Base-by-base conservation (phyloP, 2,888 invertebrate genomes). In the Drosophila falleni region DNA sequence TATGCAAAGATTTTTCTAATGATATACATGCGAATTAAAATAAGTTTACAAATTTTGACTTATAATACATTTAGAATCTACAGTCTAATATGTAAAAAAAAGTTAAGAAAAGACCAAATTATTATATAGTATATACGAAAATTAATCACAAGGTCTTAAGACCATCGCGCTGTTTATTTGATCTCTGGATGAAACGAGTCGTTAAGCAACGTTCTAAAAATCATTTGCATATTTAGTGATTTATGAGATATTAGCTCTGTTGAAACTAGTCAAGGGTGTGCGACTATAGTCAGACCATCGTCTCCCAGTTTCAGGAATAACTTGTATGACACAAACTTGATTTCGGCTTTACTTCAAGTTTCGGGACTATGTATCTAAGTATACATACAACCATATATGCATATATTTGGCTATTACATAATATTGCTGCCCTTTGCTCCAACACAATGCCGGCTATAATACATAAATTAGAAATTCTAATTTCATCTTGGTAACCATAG, bases 401-500 rank as follows among this genome's bases (percentile, higher is more conserved):
- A 51, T 39, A 31, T 44, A 16, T 51, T 29, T 54, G 15, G 16
- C 39, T 35, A 46, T 62, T 54, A 37, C 37, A 54, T 46, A 42
- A 42, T 13, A 31, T 5, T 15, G 39, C 15, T 62, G 54, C 56
- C 58, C 58, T 55, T 72, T 58, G 58, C 13, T 47, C 44, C 19
- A 41, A 11, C 15, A 9, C 15, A 26, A 11, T 3, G 39, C 47
- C 46, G 33, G 39, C 13, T 39, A 44, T 39, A 1, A 39, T 13
- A 61, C 39, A 46, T 74, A 83, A 83, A 87, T 88, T 89, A 67
- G 78, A 89, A 84, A 63, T 87, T 87, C 54, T 84, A 84, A 89
- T 84, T 72, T 41, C 13, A 13, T 62, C 6, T 5, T 19, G 23
- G 39, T 44, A 47, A 35, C 51, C 50, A 39, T 29, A 15, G 82